Conservation (phyloP, 2,113 vertebrate species). For the Carollia perspicillata region DNA sequence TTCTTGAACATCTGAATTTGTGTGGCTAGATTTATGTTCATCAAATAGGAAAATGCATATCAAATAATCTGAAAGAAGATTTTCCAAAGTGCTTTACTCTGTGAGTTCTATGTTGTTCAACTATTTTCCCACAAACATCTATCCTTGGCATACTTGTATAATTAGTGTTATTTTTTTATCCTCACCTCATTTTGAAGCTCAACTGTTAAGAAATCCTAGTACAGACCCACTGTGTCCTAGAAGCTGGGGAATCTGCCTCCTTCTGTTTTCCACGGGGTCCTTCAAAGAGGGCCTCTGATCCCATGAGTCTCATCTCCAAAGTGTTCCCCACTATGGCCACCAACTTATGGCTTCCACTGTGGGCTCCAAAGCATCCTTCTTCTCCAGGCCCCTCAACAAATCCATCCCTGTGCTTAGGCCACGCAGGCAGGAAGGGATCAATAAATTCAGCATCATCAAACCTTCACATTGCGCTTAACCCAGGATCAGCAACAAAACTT, state of each 20-base stretch:
- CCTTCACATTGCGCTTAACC: background rate
- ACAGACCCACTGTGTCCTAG: background rate
- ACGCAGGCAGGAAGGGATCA: background rate
- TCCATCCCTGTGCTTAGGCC: background rate
- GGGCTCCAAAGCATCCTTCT: background rate
- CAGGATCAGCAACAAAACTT: background rate
- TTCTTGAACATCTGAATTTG: background rate
- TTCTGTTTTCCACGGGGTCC: background rate
- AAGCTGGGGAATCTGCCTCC: background rate
- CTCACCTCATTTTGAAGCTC: background rate
- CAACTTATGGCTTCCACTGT: accelerated
- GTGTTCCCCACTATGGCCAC: background rate
- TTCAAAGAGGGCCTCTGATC: background rate
- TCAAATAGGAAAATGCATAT: background rate
- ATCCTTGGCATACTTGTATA: no score
- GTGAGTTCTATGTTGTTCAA: background rate
- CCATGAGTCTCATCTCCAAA: background rate
- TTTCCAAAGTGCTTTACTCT: background rate
- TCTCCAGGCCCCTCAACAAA: background rate
- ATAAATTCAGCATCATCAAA: background rate
- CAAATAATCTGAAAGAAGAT: background rate
- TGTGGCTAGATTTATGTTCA: background rate
- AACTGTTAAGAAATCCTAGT: background rate
- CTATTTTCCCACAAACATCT: background rate
- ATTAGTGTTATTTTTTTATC: background rate